These are phyloP conservation scores for Diacarnus erythraeanus DNA, from an alignment of 37 sponge, comb jelly and placozoan genomes.

Conservation along the genomic window DNA sequence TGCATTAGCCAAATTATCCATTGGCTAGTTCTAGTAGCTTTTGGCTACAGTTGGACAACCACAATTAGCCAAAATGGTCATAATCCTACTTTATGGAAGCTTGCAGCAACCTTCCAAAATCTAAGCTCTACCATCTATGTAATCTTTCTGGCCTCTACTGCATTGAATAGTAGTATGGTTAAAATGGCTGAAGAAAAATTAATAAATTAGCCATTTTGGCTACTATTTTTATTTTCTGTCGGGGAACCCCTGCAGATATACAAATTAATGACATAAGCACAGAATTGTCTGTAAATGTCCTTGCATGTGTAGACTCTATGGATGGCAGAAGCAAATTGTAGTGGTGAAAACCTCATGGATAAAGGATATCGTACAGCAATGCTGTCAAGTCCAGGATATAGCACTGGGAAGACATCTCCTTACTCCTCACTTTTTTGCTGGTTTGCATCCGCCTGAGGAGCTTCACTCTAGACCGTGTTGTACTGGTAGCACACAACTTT, in stretches of 20 bases:
- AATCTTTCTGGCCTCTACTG: too few relatives aligned
- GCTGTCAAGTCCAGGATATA: slow-evolving; percentile 4
- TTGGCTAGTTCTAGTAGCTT: too few relatives aligned
- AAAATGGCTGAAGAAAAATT: too few relatives aligned
- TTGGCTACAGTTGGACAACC: too few relatives aligned
- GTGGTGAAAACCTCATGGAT: slow-evolving; percentile 49
- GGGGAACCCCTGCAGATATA: not conserved
- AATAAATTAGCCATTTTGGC: too few relatives aligned
- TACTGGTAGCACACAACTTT: not conserved
- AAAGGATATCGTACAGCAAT: slow-evolving; percentile 10
- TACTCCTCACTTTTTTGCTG: not conserved
- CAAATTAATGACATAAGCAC: not conserved
- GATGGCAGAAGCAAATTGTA: slow-evolving; percentile 4
- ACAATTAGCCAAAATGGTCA: too few relatives aligned
- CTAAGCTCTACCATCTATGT: too few relatives aligned
- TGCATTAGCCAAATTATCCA: too few relatives aligned
- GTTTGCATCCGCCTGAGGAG: not conserved
- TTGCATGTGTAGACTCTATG: slow-evolving; percentile 33
- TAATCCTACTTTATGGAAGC: too few relatives aligned
- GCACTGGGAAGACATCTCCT: slow-evolving; percentile 33
- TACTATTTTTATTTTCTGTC: not conserved
- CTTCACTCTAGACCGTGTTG: not conserved
- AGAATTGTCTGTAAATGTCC: too few relatives aligned
- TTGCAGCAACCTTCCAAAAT: not conserved
- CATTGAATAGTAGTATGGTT: too few relatives aligned